Conservation (phyloP, 2,888 invertebrate species). For the Falcaria lacertinaria region DNA sequence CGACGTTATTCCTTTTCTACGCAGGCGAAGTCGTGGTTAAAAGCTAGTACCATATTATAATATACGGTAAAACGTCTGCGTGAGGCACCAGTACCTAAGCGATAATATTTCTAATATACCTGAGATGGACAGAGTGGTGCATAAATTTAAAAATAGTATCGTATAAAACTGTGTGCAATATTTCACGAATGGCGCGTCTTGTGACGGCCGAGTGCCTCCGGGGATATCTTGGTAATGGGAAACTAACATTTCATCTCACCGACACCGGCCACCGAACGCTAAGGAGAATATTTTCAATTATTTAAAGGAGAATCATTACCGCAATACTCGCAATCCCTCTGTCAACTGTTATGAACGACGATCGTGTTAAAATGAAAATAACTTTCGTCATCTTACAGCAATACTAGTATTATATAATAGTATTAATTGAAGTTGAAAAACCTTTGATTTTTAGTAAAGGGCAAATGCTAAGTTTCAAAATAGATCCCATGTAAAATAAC, state of each 20-base stretch:
- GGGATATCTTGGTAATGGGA: conserved; percentile 10
- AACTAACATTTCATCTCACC: neutral
- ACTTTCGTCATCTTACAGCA: too few relatives aligned
- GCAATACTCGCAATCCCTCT: neutral
- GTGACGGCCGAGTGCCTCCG: conserved; percentile 20
- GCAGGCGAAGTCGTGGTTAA: too few relatives aligned
- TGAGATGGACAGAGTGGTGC: conserved; percentile 4
- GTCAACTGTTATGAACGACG: neutral
- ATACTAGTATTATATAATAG: too few relatives aligned
- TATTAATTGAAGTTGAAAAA: too few relatives aligned
- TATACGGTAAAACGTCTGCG: neutral
- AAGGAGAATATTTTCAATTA: neutral
- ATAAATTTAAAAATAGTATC: conserved; percentile 33
- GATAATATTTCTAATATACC: neutral
- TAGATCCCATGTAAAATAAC: too few relatives aligned
- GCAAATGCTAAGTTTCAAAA: too few relatives aligned
- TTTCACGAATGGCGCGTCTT: conserved; percentile 20
- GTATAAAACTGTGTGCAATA: conserved; percentile 30
- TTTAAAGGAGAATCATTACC: neutral
- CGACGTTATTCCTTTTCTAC: too few relatives aligned
- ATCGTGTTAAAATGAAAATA: neutral
- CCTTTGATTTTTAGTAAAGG: too few relatives aligned
- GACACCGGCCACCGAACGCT: neutral
- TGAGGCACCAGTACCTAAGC: neutral
- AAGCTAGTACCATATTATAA: neutral